A percentile compares a stretch with the other conserved stretches of the same genome.
Evolutionary conservation across 2,888 invertebrate species (phyloP).

Genomic region (Ametastegia equiseti): DNA sequence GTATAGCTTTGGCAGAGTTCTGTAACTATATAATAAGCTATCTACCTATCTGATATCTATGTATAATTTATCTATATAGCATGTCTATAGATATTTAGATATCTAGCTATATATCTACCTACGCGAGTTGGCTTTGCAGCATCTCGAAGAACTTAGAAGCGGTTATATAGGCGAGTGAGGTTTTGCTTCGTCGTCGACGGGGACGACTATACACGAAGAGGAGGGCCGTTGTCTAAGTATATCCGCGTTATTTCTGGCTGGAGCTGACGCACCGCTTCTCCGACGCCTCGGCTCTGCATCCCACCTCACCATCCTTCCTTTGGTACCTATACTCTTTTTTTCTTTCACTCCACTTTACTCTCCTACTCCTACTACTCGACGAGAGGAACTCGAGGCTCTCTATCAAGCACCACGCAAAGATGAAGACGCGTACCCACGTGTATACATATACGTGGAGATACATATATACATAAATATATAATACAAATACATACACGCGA

Average conservation of each 20-base stretch:
- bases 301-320: slow-evolving; percentile 45
- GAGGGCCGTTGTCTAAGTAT: slow-evolving; percentile 74
- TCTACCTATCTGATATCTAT: no score
- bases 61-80: background rate
- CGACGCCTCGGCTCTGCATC: slow-evolving; percentile 53
- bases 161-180: no score
- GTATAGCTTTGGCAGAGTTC: no score
- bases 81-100: background rate
- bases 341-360: slow-evolving; percentile 50
- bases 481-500: background rate
- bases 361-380: background rate
- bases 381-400: background rate
- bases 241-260: slow-evolving; percentile 75
- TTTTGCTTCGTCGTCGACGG: slow-evolving; percentile 26
- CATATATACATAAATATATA: background rate
- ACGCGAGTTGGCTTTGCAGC: slow-evolving; percentile 23
- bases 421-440: slow-evolving; percentile 5
- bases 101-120: background rate
- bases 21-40: no score
- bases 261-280: slow-evolving; percentile 73
- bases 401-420: slow-evolving; percentile 3
- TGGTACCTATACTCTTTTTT: slow-evolving; percentile 11
- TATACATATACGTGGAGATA: background rate
- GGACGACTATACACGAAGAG: no score
- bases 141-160: slow-evolving; percentile 20